Evolutionary conservation across 2,113 vertebrate genomes (phyloP).

Genomic region (human): GRCh38 chr20:8326501-8327000

Average conservation of each 20-base stretch:
- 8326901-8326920: no score
- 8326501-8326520: not conserved
- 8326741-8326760: not conserved
- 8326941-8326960: no score
- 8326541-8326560: not conserved
- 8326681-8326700: not conserved
- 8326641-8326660: not conserved
- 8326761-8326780: not conserved
- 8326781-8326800: not conserved
- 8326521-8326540: constrained; percentile 1
- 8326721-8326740: constrained; percentile 4
- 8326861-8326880: not conserved
- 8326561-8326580: not conserved
- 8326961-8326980: no score
- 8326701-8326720: not conserved
- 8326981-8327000: no score
- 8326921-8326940: no score
- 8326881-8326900: not conserved
- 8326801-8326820: not conserved
- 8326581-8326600: not conserved
- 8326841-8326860: not conserved
- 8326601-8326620: not conserved
- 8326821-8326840: not conserved
- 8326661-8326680: not conserved
- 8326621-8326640: not conserved